A percentile compares a stretch with the other conserved stretches of the same genome.
phyloP scores from a whole-genome alignment of 1,140 invertebrate species.

The Drosophila micromelanica region DNA sequence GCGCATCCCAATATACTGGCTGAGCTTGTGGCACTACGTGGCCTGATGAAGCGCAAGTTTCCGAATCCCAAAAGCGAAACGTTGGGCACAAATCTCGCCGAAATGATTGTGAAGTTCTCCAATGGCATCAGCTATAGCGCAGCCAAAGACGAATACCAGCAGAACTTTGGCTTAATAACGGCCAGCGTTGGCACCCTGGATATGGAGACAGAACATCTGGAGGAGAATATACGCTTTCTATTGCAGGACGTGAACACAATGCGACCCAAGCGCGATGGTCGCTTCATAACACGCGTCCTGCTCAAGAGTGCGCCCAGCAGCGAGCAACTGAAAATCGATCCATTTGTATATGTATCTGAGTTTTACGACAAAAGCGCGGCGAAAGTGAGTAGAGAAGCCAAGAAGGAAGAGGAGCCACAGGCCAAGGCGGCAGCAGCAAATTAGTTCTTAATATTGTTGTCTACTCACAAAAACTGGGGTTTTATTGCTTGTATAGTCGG shows the following conservation, averaged over 20 bases:
- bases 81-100: conserved; percentile 87
- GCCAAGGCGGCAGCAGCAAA: conserved; percentile 45
- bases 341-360: conserved; percentile 86
- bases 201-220: conserved; percentile 89
- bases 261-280: conserved; percentile 87
- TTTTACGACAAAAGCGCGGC: conserved; percentile 63
- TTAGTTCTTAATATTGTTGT: conserved; percentile 53
- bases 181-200: conserved; percentile 88
- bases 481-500: conserved; percentile 45
- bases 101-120: conserved; percentile 87
- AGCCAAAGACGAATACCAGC: conserved; percentile 87
- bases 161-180: conserved; percentile 89
- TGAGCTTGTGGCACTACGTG: conserved; percentile 89
- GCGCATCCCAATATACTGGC: conserved; percentile 91
- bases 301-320: conserved; percentile 86
- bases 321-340: conserved; percentile 89
- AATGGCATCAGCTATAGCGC: conserved; percentile 89
- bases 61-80: conserved; percentile 89
- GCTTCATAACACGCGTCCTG: conserved; percentile 88
- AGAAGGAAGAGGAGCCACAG: conserved; percentile 28
- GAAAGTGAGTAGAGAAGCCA: conserved; percentile 46
- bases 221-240: conserved; percentile 88
- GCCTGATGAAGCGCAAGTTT: conserved; percentile 90
- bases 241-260: conserved; percentile 87
- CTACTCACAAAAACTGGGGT: conserved; percentile 39